Evolutionary conservation across 2,888 invertebrate genomes (phyloP).

Genomic region (Rutpela maculata): DNA sequence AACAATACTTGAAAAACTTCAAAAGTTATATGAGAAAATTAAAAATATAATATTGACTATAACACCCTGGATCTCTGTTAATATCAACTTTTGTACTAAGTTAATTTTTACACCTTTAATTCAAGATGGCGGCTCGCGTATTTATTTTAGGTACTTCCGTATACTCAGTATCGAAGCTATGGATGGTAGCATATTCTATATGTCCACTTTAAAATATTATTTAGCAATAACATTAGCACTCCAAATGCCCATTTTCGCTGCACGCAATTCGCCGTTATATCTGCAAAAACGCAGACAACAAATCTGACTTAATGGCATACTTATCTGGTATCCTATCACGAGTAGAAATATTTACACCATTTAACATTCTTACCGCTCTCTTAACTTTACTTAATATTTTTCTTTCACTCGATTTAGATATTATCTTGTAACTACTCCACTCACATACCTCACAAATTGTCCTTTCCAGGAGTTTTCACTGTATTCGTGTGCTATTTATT

Average conservation of each 20-base stretch:
- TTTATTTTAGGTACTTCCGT: too few relatives aligned
- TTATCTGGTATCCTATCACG: conserved; percentile 19
- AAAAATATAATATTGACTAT: too few relatives aligned
- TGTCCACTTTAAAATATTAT: neutral
- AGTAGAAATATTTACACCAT: conserved; percentile 19
- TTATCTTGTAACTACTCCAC: neutral
- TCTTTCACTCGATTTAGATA: conserved; percentile 11
- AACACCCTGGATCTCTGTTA: too few relatives aligned
- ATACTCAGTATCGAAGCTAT: too few relatives aligned
- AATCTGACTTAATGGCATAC: conserved; percentile 7
- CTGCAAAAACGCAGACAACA: neutral
- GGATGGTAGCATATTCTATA: too few relatives aligned
- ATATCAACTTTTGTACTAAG: too few relatives aligned
- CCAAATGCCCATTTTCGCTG: neutral
- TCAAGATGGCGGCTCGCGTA: too few relatives aligned
- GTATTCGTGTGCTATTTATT: neutral
- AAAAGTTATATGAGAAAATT: too few relatives aligned
- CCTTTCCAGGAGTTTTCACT: conserved; percentile 12
- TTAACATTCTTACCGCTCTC: conserved; percentile 15
- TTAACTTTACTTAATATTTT: conserved; percentile 8
- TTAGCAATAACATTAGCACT: neutral
- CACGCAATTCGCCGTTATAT: neutral
- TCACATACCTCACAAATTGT: conserved; percentile 3
- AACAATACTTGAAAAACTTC: too few relatives aligned
- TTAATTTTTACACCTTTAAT: too few relatives aligned